phyloP scores from a whole-genome alignment of 2,113 vertebrate species.

The Xiphophorus maculatus region DNA sequence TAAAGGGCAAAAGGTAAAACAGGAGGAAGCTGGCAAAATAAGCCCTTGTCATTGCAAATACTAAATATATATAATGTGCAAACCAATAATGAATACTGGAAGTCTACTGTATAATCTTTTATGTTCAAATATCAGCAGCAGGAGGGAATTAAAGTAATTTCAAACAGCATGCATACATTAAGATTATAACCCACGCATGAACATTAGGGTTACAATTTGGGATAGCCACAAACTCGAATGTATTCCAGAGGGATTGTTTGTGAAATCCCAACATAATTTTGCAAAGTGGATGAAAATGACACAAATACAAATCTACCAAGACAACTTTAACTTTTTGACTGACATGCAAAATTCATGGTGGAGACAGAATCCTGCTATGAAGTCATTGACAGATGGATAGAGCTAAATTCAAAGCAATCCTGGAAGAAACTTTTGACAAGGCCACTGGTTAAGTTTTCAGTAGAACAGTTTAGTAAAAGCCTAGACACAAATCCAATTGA shows the following conservation, averaged over 20 bases:
- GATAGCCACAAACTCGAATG: neutral
- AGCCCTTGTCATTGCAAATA: neutral
- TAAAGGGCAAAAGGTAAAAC: constrained; percentile 47
- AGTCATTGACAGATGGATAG: too few relatives aligned
- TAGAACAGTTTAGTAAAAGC: neutral
- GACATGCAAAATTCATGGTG: neutral
- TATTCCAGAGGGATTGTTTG: neutral
- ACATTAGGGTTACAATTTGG: neutral
- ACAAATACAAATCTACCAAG: neutral
- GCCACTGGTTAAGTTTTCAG: too few relatives aligned
- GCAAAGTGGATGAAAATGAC: neutral
- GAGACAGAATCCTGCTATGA: neutral
- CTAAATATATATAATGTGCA: constrained; percentile 4
- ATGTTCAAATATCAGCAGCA: neutral
- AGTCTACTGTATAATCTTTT: neutral
- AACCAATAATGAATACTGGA: neutral
- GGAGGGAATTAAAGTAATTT: neutral
- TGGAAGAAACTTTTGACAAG: too few relatives aligned
- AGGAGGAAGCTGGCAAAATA: constrained; percentile 12
- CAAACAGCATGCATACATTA: neutral
- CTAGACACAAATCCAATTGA: neutral
- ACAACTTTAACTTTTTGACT: neutral
- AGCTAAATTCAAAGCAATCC: too few relatives aligned
- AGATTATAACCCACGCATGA: neutral
- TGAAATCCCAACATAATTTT: neutral